Evolutionary conservation across 2,113 vertebrate species (phyloP).

Genomic region (Silurus asotus): DNA sequence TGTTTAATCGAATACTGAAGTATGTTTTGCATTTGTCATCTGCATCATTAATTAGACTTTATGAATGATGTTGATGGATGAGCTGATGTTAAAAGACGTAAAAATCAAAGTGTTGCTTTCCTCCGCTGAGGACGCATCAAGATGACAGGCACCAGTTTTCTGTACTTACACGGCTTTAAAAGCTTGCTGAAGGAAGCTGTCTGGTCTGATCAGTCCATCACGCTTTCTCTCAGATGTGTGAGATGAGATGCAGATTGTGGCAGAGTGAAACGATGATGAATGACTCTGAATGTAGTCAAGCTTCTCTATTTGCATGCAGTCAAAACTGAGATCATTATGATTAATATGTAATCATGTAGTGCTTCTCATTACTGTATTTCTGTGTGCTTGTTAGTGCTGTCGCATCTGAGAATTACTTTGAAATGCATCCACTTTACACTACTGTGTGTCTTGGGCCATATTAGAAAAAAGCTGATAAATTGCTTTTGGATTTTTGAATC

Average conservation of each 20-base stretch:
- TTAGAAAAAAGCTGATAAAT: neutral
- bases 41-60: neutral
- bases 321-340: neutral
- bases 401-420: neutral
- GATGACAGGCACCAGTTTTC: neutral
- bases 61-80: constrained; percentile 6
- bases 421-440: neutral
- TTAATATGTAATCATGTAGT: constrained; percentile 3
- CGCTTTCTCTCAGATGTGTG: neutral
- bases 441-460: neutral
- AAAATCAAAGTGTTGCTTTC: neutral
- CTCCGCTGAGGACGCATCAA: neutral
- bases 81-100: neutral
- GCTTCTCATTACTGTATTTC: neutral
- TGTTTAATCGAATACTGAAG: neutral
- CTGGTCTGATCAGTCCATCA: constrained; percentile 15
- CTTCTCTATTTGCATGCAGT: neutral
- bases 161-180: neutral
- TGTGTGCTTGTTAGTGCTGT: neutral
- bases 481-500: neutral
- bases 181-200: constrained; percentile 3
- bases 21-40: neutral
- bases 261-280: constrained; percentile 20
- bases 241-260: neutral
- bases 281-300: constrained; percentile 3